Evolutionary conservation across 2,797 vertebrate species (phyloP), one percentile per base, ranked within the genome.

Genomic region (Myotis planiceps): DNA sequence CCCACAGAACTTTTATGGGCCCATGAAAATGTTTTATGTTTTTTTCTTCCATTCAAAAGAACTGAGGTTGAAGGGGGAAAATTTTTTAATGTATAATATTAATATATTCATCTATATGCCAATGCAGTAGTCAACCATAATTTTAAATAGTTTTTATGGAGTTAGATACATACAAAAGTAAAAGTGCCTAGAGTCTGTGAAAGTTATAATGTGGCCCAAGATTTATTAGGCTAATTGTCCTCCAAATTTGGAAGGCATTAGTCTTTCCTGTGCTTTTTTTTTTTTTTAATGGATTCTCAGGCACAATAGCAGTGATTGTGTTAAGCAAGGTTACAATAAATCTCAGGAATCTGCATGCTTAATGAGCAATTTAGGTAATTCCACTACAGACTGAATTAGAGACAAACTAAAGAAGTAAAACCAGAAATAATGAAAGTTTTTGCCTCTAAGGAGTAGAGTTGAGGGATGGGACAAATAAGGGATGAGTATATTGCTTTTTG

Each of bases 221-320:
- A 90, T 81, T 90, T 87, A 78, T 95, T 84, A 88, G 55, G 23
- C 18, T 32, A 84, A 93, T 89, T 0, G 0, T 78, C 87, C 78
- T 94, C 71, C 81, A 94, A 85, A 53, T 51, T 58, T 68, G 75
- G 60, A 87, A 87, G 39, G 12, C 53, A 92, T 86, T 49, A 82
- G 58, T 79, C 58, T 94, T 94, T 83, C 51, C 37, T 60, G 16
- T 63, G 9, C 37, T 92, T 29, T 14, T 49, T 58, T 34, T 16
- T 13, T 49, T 74, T 34, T 81, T 72, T 51, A 34, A 68, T 88
- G 88, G 16, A 39, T 34, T 60, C 55, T 69, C 25, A 69, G 21
- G 10, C 51, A 85, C 49, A 85, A 51, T 21, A 94, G 65, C 8
- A 92, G 19, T 2, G 18, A 72, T 90, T 82, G 66, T 58, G 47